Evolutionary conservation across 1,140 invertebrate species (phyloP).

Genomic region (Drosophila navojoa): DNA sequence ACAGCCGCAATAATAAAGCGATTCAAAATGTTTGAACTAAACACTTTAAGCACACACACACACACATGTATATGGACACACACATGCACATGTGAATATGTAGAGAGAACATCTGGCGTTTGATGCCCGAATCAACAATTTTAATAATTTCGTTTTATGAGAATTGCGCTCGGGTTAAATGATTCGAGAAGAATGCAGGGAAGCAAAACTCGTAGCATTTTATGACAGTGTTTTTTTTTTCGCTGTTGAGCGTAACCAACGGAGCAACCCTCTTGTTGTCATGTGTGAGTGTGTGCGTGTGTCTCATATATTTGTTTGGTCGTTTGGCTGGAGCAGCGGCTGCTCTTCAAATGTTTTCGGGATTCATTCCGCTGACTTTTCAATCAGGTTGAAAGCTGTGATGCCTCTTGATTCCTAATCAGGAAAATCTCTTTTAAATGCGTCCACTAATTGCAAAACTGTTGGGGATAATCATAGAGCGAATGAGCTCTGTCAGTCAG

Average conservation of each 20-base stretch:
- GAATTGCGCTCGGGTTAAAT: slow-evolving; percentile 77
- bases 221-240: slow-evolving; percentile 45
- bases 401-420: not conserved
- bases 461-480: not conserved
- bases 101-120: slow-evolving; percentile 19
- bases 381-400: not conserved
- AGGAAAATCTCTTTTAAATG: not conserved
- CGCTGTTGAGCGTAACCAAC: slow-evolving; percentile 6
- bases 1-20: slow-evolving; percentile 44
- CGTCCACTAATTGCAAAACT: slow-evolving; percentile 3
- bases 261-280: not conserved
- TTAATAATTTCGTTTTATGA: slow-evolving; percentile 82
- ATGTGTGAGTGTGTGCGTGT: not conserved
- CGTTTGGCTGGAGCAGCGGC: no score
- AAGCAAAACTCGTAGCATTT: slow-evolving; percentile 67
- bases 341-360: not conserved
- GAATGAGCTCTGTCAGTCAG: not conserved
- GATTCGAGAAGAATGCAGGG: slow-evolving; percentile 72
- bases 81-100: slow-evolving; percentile 6
- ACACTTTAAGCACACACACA: slow-evolving; percentile 4
- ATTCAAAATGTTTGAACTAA: slow-evolving; percentile 4
- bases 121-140: slow-evolving; percentile 63
- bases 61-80: slow-evolving; percentile 11
- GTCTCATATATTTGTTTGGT: not conserved
- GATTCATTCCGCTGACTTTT: not conserved